These are phyloP conservation scores for Phyllotis vaccarum DNA, from an alignment of 2,797 vertebrate genomes.

Conservation along the genomic window DNA sequence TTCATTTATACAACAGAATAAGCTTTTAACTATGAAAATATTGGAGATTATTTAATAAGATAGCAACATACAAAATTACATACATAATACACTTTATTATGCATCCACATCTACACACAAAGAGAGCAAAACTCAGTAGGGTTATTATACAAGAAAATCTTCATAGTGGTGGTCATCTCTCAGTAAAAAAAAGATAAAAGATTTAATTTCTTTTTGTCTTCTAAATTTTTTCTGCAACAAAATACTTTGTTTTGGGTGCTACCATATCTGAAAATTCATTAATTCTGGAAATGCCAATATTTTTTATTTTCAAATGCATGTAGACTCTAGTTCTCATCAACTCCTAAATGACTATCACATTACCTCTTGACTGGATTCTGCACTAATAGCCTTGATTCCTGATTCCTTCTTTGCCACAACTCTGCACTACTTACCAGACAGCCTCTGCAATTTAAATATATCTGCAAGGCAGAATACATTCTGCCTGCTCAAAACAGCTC, in stretches of 20 bases:
- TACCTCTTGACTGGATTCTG: constrained; percentile 23
- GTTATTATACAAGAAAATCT: constrained; percentile 38
- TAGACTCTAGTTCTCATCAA: constrained; percentile 14
- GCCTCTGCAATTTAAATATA: neutral
- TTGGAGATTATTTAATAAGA: neutral
- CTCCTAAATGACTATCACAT: neutral
- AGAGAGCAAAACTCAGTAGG: constrained; percentile 27
- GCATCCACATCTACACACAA: neutral
- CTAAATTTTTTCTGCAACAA: constrained; percentile 56
- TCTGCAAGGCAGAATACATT: constrained; percentile 43
- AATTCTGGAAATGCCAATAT: neutral
- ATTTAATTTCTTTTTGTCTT: constrained; percentile 51
- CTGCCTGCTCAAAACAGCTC: constrained; percentile 3
- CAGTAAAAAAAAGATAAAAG: constrained; percentile 54
- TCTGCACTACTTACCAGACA: neutral
- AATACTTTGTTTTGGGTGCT: neutral
- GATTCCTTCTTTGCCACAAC: neutral
- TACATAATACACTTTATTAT: neutral
- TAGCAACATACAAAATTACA: neutral
- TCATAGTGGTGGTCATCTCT: constrained; percentile 57
- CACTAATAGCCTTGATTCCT: neutral
- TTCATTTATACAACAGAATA: neutral
- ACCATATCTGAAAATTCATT: constrained; percentile 17
- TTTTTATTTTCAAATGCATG: constrained; percentile 51
- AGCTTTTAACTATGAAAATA: constrained; percentile 13